These are phyloP conservation scores for Parapristionchus giblindavisi DNA, from an alignment of 2,888 invertebrate genomes.

Conservation along the genomic window DNA sequence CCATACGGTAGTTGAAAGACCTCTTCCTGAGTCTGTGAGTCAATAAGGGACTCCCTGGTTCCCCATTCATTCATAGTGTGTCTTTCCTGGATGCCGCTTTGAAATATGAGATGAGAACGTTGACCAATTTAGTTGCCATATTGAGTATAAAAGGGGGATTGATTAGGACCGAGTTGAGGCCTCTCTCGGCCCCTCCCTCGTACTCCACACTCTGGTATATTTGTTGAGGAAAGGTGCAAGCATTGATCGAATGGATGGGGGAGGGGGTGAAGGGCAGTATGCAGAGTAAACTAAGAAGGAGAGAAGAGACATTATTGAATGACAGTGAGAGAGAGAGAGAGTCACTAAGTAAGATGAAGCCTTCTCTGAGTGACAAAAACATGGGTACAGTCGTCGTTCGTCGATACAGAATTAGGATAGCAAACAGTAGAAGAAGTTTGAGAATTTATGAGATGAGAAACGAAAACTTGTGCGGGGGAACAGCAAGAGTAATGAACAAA, in stretches of 20 bases:
- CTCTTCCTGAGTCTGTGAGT: background rate
- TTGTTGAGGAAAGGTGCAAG: conserved; percentile 12
- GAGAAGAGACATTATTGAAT: conserved; percentile 14
- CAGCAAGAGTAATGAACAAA: too few species aligned
- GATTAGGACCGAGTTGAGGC: conserved; percentile 7
- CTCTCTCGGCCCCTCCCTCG: background rate
- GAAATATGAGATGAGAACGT: conserved; percentile 22
- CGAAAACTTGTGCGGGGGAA: too few species aligned
- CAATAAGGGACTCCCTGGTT: too few species aligned
- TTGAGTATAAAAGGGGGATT: conserved; percentile 1
- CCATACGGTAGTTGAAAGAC: conserved; percentile 11
- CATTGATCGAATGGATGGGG: background rate
- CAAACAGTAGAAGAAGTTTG: too few species aligned
- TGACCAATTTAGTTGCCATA: conserved; percentile 27
- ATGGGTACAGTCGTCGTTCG: too few species aligned
- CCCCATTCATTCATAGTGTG: too few species aligned
- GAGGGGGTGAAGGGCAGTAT: background rate
- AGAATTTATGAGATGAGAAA: too few species aligned
- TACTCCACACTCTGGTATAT: background rate
- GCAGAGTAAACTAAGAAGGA: background rate
- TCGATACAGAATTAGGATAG: too few species aligned
- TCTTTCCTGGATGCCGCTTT: too few species aligned
- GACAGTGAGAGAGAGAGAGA: conserved; percentile 26
- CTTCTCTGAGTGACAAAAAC: too few species aligned
- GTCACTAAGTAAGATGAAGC: background rate